Conservation (phyloP, 2,888 invertebrate species). For the Eudemis profundana region DNA sequence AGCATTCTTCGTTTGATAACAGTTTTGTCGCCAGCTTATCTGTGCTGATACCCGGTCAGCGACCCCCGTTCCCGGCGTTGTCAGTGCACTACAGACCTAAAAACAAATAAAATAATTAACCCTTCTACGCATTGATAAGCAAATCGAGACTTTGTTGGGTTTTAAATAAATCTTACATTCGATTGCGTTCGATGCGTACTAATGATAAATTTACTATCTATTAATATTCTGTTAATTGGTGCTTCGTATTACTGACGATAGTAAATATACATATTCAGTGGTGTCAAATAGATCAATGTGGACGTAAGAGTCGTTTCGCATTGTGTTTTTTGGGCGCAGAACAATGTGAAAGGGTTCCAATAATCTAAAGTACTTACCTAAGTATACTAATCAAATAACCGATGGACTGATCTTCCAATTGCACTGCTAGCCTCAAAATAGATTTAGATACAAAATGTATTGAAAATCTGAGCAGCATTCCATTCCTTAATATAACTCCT, state of each 20-base stretch:
- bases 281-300: slow-evolving; percentile 13
- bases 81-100: slow-evolving; percentile 58
- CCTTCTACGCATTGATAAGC: slow-evolving; percentile 20
- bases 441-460: no score
- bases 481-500: no score
- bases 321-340: background rate
- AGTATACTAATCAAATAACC: background rate
- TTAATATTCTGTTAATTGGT: slow-evolving; percentile 27
- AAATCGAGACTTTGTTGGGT: background rate
- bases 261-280: slow-evolving; percentile 13
- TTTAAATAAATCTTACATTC: slow-evolving; percentile 9
- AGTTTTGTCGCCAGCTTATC: slow-evolving; percentile 76
- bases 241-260: slow-evolving; percentile 3
- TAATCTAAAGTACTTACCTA: no score
- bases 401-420: no score
- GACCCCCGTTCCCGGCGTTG: slow-evolving; percentile 67
- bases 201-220: slow-evolving; percentile 19
- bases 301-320: background rate
- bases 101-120: slow-evolving; percentile 51
- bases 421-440: background rate
- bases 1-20: slow-evolving; percentile 77
- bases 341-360: no score
- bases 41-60: slow-evolving; percentile 75
- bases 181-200: background rate
- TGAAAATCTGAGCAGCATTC: slow-evolving; percentile 3